Evolutionary conservation across 2,888 invertebrate genomes (phyloP), one percentile per base, ranked within the genome.

Genomic region (Gonocerus acuteangulatus): DNA sequence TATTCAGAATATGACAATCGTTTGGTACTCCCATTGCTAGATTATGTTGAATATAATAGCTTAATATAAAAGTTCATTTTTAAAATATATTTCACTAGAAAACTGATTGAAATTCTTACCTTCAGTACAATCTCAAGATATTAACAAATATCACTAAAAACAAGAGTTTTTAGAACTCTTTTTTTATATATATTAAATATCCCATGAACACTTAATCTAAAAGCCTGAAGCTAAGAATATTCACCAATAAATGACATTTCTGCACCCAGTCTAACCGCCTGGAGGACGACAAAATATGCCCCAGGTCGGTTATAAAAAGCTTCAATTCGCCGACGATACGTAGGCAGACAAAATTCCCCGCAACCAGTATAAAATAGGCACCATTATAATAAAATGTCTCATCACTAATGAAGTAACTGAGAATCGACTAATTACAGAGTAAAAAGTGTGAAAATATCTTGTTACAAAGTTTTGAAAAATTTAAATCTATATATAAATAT

Each of bases 361-460:
- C 13, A 39, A 9, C 18, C 15, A 19, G 21, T 61, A 61, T 32
- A 52, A 61, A 61, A 54, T 54, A 61, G 61, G 61, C 61, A 61
- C 61, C 52, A 34, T 61, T 54, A 61, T 34, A 61, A 60, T 21
- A 58, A n/a, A 61, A 44, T 45, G 39, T 54, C 47, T 61, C 54
- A 61, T 61, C 36, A 21, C 52, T 60, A 51, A 39, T 21, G 19
- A 60, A 44, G 44, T 60, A 51, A 49, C 59, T 32, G 57, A 45
- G 47, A 45, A 27, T 44, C 34, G 9, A 9, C 52, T 45, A 60
- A 51, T 39, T 52, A 39, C 48, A 47, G 54, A 61, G 61, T 61
- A 61, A 61, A 61, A 61, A 61, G 61, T 61, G 61, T 61, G 61
- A 61, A 61, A 61, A 61, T 61, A 61, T 54, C 44, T 61, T 47